phyloP scores from a whole-genome alignment of 2,113 vertebrate species.

The Lathamus discolor region DNA sequence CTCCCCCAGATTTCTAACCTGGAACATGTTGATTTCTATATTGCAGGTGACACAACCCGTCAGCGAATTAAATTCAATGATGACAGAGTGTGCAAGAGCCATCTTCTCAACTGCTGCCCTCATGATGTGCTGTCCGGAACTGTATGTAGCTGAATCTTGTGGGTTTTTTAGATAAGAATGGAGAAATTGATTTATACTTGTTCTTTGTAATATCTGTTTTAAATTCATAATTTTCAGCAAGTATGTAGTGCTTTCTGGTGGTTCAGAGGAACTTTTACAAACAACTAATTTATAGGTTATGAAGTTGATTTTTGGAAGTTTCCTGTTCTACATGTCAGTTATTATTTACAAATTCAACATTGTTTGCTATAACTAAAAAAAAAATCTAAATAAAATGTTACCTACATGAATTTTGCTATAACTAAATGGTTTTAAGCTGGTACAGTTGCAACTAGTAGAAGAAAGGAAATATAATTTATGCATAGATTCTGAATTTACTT shows the following conservation, averaged over 20 bases:
- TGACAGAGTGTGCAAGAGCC: conserved; percentile 98
- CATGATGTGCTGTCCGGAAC: conserved; percentile 98
- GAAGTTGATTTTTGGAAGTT: neutral
- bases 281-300: neutral
- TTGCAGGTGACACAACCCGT: conserved; percentile 92
- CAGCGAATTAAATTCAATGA: conserved; percentile 98
- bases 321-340: neutral
- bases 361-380: neutral
- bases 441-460: neutral
- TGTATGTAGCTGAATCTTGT: conserved; percentile 75
- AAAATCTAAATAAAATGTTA: rapidly evolving
- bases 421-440: neutral
- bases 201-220: neutral
- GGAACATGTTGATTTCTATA: conserved; percentile 67
- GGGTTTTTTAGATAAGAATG: neutral
- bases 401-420: rapidly evolving
- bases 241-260: neutral
- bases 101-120: conserved; percentile 97
- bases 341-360: neutral
- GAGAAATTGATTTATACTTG: neutral
- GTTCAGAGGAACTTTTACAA: neutral
- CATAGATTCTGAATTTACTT: neutral
- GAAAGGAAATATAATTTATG: neutral
- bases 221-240: neutral
- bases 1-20: conserved; percentile 61